A percentile compares a stretch with the other conserved stretches of the same genome.
phyloP scores from a whole-genome alignment of 2,113 vertebrate genomes.

The Mola mola region DNA sequence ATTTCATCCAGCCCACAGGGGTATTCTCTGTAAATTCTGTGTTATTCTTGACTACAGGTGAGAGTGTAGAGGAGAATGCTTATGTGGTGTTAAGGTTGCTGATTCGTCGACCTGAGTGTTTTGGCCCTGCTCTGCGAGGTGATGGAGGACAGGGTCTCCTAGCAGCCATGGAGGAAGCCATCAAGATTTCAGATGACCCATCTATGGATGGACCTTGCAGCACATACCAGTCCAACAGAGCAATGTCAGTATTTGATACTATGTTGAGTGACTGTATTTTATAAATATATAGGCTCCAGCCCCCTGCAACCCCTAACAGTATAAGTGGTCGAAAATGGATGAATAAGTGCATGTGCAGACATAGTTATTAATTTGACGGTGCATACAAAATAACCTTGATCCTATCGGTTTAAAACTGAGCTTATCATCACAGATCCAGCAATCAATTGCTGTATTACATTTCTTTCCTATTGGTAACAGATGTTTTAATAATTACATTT shows the following conservation, averaged over 20 bases:
- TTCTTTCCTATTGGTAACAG: too few relatives aligned
- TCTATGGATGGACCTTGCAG: slow-evolving; percentile 86
- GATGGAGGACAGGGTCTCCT: slow-evolving; percentile 92
- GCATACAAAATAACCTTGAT: too few relatives aligned
- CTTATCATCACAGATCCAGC: too few relatives aligned
- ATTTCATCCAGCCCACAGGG: background rate
- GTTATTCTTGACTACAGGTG: slow-evolving; percentile 79
- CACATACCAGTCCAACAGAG: slow-evolving; percentile 81
- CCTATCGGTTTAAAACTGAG: too few relatives aligned
- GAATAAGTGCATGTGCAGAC: background rate
- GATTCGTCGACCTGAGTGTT: slow-evolving; percentile 94
- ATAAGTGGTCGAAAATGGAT: too few relatives aligned
- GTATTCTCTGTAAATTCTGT: background rate
- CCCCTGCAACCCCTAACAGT: too few relatives aligned
- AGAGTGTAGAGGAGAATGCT: slow-evolving; percentile 96
- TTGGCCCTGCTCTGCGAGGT: slow-evolving; percentile 91
- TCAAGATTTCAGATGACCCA: slow-evolving; percentile 89
- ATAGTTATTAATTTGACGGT: too few relatives aligned
- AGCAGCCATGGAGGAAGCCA: slow-evolving; percentile 92
- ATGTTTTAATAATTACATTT: too few relatives aligned
- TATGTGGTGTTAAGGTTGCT: slow-evolving; percentile 92
- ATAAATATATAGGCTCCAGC: too few relatives aligned
- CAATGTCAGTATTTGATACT: slow-evolving; percentile 81
- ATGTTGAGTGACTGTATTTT: background rate
- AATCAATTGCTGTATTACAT: too few relatives aligned